A percentile compares a stretch with the other conserved stretches of the same genome.
Conservation (phyloP, 2,113 vertebrate species). For the Nothocercus nigrocapillus region DNA sequence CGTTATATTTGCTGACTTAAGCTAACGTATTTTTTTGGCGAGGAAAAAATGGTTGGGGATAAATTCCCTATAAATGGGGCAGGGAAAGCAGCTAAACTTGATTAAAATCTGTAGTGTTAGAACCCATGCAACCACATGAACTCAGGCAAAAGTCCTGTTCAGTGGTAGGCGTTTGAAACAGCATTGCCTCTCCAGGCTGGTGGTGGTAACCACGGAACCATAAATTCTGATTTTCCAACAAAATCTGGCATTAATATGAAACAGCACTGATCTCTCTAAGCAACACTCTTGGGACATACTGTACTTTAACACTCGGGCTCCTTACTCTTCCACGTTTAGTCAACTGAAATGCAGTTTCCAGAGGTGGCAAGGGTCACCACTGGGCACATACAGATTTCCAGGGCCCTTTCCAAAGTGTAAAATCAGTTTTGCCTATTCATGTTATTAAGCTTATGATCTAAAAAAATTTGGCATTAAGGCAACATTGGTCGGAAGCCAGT, state of each 20-base stretch:
- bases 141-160: not conserved
- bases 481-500: not conserved
- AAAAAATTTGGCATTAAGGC: not conserved
- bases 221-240: slow-evolving; percentile 25
- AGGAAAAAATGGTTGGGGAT: slow-evolving; percentile 39
- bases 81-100: not conserved
- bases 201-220: not conserved
- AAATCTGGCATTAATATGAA: slow-evolving; percentile 27
- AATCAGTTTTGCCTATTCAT: not conserved
- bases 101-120: not conserved
- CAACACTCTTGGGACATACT: slow-evolving; percentile 34
- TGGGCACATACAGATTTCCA: not conserved
- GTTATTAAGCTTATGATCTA: not conserved
- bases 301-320: not conserved
- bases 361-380: slow-evolving; percentile 46
- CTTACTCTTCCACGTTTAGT: not conserved
- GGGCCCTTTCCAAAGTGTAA: not conserved
- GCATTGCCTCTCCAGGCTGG: not conserved
- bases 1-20: not conserved
- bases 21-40: not conserved
- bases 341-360: slow-evolving; percentile 28
- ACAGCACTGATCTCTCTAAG: slow-evolving; percentile 20
- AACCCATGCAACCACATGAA: not conserved
- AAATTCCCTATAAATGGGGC: not conserved
- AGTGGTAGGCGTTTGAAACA: not conserved